Evolutionary conservation across 2,888 invertebrate species (phyloP).

Genomic region (Drosophila neotestacea): DNA sequence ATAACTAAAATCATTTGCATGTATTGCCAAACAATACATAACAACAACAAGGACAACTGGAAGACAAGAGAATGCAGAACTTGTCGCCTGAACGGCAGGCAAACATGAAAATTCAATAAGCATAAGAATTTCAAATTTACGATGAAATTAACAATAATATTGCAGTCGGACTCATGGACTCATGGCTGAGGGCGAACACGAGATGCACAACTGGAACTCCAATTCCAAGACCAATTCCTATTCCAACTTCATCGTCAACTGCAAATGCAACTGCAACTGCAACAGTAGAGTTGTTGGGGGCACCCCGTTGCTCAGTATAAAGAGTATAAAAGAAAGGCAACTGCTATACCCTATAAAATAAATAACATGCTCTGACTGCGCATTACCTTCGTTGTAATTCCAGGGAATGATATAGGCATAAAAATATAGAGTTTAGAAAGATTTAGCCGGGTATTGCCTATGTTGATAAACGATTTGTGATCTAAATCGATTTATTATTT

Average conservation of each 20-base stretch:
- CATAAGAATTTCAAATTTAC: constrained; percentile 83
- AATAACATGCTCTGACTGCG: not conserved
- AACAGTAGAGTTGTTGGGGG: constrained; percentile 12
- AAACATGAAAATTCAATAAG: constrained; percentile 84
- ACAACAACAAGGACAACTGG: constrained; percentile 20
- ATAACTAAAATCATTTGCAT: constrained; percentile 75
- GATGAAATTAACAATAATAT: constrained; percentile 82
- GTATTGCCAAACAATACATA: constrained; percentile 29
- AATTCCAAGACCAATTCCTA: not conserved
- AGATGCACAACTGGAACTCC: constrained; percentile 36
- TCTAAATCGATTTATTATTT: not conserved
- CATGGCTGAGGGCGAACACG: constrained; percentile 54
- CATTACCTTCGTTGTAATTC: not conserved
- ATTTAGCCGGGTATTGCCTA: too few species aligned
- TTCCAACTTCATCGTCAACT: not conserved
- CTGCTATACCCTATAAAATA: constrained; percentile 6
- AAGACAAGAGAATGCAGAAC: constrained; percentile 19
- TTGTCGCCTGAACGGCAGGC: constrained; percentile 41
- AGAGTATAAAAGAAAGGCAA: not conserved
- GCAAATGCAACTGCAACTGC: constrained; percentile 5
- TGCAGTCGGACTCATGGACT: constrained; percentile 46
- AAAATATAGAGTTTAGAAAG: not conserved
- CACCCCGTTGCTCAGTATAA: constrained; percentile 28
- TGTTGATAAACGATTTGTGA: too few species aligned
- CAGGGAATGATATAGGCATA: not conserved